phyloP scores from a whole-genome alignment of 2,797 vertebrate genomes.

The Pantherophis vulpinus region DNA sequence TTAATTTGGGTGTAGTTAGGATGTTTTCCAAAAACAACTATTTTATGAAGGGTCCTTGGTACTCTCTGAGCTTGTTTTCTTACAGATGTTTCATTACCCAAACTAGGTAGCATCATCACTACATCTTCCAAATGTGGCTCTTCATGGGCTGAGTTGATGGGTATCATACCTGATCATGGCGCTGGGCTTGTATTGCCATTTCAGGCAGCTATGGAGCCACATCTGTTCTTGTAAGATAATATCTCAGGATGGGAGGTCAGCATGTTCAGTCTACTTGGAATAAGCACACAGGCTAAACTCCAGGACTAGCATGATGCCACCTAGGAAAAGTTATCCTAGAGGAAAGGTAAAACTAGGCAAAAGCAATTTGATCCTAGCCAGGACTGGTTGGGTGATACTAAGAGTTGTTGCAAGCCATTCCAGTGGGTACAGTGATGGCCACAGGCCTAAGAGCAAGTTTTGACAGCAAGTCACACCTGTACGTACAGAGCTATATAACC shows the following conservation, averaged over 20 bases:
- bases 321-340: not conserved
- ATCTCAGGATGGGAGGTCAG: not conserved
- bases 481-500: not conserved
- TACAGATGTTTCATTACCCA: not conserved
- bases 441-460: not conserved
- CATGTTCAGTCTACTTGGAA: not conserved
- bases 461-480: not conserved
- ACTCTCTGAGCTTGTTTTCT: not conserved
- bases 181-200: not conserved
- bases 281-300: not conserved
- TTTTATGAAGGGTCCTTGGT: not conserved
- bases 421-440: not conserved
- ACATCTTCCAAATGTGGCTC: not conserved
- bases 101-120: not conserved
- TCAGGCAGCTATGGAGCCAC: not conserved
- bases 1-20: not conserved
- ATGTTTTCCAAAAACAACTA: not conserved
- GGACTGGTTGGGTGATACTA: not conserved
- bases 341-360: not conserved
- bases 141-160: not conserved
- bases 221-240: not conserved
- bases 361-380: not conserved
- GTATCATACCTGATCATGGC: not conserved
- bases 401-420: not conserved
- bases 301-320: not conserved